Conservation (phyloP, 2,113 vertebrate species). For the Pelvicachromis taeniatus region DNA sequence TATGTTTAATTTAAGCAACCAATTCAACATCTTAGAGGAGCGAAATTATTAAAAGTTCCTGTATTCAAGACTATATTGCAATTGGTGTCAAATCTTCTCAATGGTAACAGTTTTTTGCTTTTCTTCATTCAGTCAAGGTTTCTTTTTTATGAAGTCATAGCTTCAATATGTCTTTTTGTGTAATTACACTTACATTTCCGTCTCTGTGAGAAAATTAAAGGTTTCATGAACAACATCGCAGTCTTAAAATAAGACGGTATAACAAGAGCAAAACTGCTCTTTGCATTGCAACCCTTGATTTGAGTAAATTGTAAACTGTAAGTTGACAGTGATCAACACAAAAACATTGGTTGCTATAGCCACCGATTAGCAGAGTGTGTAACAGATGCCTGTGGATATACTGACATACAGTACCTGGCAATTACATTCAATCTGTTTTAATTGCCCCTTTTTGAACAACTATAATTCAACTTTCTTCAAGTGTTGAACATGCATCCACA, state of each 20-base stretch:
- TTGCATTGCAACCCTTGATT: constrained; percentile 64
- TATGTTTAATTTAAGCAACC: constrained; percentile 28
- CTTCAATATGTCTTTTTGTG: constrained; percentile 4
- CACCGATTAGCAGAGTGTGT: constrained; percentile 48
- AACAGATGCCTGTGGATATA: constrained; percentile 28
- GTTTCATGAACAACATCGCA: constrained; percentile 30
- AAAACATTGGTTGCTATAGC: constrained; percentile 68
- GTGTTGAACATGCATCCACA: neutral
- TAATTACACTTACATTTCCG: constrained; percentile 47
- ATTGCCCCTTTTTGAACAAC: constrained; percentile 30
- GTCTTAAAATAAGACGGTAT: constrained; percentile 50
- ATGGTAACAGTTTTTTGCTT: neutral
- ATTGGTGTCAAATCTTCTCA: neutral
- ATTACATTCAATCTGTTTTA: constrained; percentile 60
- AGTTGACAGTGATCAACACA: constrained; percentile 65
- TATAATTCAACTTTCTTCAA: constrained; percentile 53
- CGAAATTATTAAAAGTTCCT: neutral
- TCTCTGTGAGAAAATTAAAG: constrained; percentile 45
- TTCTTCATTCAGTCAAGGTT: neutral
- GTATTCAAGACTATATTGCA: neutral
- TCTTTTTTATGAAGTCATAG: neutral
- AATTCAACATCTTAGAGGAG: constrained; percentile 13
- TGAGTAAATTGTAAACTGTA: constrained; percentile 59
- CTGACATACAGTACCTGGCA: constrained; percentile 36
- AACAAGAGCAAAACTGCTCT: constrained; percentile 49